Evolutionary conservation across 2,797 vertebrate genomes (phyloP), one percentile per base, ranked within the genome.

Genomic region (Hozukius guyotensis): DNA sequence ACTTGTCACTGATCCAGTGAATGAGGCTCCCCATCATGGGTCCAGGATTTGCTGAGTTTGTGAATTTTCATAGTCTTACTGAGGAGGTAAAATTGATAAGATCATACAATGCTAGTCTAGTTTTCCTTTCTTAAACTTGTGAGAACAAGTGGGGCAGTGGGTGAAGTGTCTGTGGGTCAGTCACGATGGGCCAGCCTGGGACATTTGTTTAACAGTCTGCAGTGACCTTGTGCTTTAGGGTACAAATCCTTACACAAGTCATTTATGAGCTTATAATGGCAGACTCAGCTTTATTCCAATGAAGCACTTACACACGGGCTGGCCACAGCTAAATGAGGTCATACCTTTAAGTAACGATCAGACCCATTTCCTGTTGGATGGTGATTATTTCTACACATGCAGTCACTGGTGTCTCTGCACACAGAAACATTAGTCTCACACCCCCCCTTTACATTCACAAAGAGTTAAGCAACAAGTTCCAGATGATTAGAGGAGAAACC

Each of bases 281-380:
- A 29, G 34, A 70, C 75, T 76, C 31, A 29, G 61, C 63, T 73
- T 78, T 20, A 72, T 61, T 86, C 72, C 76, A 80, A 5, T 18
- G 38, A 72, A 24, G 55, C 29, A 24, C 49, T 83, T 80, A 76
- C 62, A 80, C 72, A 25, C 10, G 8, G 67, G 52, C 38, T 49
- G 62, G 67, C 57, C 72, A 63, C 62, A 80, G 78, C 73, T 52
- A 85, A 75, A 89, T 89, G 81, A 92, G 83, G 83, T 91, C 83
- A 90, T 88, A 70, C 27, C 63, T 89, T 84, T 52, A 72, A 68
- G 38, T 64, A 79, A 83, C 34, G 25, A 87, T 87, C 73, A 32
- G 70, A 78, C 11, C 76, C 36, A 53, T 49, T 86, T 82, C 90
- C 88, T 86, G 53, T 32, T 20, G 7, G 7, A 77, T 18, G 32